Base-by-base conservation (phyloP, 2,797 vertebrate species). In the Bovichtus variegatus region DNA sequence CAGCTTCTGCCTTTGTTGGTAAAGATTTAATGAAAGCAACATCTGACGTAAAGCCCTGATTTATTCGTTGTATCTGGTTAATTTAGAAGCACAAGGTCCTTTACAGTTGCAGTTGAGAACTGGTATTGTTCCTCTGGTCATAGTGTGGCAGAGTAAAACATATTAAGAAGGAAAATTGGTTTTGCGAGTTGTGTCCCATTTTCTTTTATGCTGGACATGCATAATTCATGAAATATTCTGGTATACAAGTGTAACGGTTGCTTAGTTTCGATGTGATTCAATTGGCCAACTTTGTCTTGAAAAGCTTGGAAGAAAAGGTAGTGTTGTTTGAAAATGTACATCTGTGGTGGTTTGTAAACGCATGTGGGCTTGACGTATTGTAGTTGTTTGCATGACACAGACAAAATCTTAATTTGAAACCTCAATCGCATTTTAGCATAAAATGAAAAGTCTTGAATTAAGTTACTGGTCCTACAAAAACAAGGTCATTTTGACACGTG, bases 251-350 rank as follows among this genome's bases (percentile, higher is more conserved):
- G 50, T 29, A 6, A 31, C 16, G 19, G 53, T 19, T 58, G 12
- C 34, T 36, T 10, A 12, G 9, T 29, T 68, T n/a, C 29, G 19
- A n/a, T 59, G 12, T 34, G 18, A 55, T 54, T 57, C 6, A 34
- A n/a, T 44, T 46, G 38, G n/a, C 9, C 5, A 16, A 13, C 19
- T 38, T 40, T 38, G 11, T 46, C 12, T 60, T 44, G n/a, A 25
- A 19, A 21, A 27, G 46, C 34, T 18, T 51, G 59, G 16, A 19
- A 31, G 62, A 40, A 4, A 27, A 49, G 29, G 9, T 13, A 4
- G 27, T 23, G 44, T 13, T 76, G 27, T 67, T 62, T 44, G 3
- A 71, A 75, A 51, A 50, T 55, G n/a, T 36, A 3, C 43, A 38
- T 65, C 40, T 40, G 38, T n/a, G 11, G 23, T 29, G 15, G 58